These are phyloP conservation scores for Masnerella sp. DNA, from an alignment of 2,888 invertebrate genomes.

Conservation along the genomic window DNA sequence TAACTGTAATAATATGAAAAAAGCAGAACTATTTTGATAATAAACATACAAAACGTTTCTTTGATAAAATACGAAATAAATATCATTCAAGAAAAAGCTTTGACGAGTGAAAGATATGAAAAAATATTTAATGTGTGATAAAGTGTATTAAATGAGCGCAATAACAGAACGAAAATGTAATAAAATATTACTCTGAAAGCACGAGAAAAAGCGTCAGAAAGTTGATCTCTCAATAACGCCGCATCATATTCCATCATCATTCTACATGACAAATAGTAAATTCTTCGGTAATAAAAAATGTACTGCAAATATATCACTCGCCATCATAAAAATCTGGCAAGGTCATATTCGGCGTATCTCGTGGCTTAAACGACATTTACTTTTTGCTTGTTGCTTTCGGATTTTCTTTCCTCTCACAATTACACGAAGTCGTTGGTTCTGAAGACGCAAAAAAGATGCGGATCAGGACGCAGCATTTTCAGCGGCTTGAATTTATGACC, in stretches of 20 bases:
- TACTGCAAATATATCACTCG: conserved; percentile 16
- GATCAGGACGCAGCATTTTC: conserved; percentile 23
- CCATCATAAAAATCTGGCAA: conserved; percentile 30
- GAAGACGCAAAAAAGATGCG: conserved; percentile 21
- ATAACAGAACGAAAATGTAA: neutral
- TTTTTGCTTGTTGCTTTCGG: conserved; percentile 31
- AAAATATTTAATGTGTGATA: neutral
- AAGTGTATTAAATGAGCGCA: neutral
- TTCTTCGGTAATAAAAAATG: conserved; percentile 25
- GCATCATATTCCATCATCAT: conserved; percentile 24
- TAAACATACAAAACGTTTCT: too few relatives aligned
- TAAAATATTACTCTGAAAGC: neutral
- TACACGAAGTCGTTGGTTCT: conserved; percentile 19
- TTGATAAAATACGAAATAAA: too few relatives aligned
- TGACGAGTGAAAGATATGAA: too few relatives aligned
- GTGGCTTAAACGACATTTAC: conserved; percentile 23
- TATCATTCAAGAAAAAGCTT: too few relatives aligned
- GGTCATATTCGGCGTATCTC: conserved; percentile 22
- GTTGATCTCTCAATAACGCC: neutral
- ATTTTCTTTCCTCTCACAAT: conserved; percentile 31
- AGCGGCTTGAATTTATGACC: conserved; percentile 28
- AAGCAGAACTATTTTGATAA: too few relatives aligned
- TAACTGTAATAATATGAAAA: too few relatives aligned
- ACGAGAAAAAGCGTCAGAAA: neutral
- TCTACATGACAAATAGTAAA: conserved; percentile 33